Evolutionary conservation across 2,113 vertebrate genomes (phyloP).

Genomic region (Anolis carolinensis): DNA sequence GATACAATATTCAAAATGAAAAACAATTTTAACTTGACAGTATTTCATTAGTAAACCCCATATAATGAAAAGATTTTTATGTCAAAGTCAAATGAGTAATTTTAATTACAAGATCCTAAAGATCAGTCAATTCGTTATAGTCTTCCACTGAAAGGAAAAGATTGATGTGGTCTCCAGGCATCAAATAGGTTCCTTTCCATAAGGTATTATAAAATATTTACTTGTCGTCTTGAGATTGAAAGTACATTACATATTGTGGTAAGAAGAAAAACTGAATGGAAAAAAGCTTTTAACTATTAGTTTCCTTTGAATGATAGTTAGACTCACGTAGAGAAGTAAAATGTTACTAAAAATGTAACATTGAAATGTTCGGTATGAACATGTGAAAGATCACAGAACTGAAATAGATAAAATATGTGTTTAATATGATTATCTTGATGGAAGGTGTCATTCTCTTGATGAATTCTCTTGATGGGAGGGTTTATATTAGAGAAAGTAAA

Average conservation of each 20-base stretch:
- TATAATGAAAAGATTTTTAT: background rate
- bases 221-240: conserved; percentile 1
- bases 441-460: no score
- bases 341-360: background rate
- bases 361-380: background rate
- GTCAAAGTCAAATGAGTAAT: background rate
- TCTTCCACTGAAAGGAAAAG: background rate
- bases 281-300: conserved; percentile 32
- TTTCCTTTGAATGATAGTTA: no score
- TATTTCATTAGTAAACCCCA: no score
- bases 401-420: background rate
- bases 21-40: no score
- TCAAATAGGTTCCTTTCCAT: background rate
- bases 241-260: conserved; percentile 49
- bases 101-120: background rate
- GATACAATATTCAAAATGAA: no score
- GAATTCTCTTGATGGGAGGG: background rate
- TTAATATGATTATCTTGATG: background rate
- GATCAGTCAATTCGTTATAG: background rate
- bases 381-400: background rate
- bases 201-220: background rate
- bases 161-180: background rate
- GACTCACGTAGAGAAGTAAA: background rate
- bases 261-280: conserved; percentile 26
- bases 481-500: background rate